phyloP scores from a whole-genome alignment of 2,113 vertebrate species.

The Perca flavescens region DNA sequence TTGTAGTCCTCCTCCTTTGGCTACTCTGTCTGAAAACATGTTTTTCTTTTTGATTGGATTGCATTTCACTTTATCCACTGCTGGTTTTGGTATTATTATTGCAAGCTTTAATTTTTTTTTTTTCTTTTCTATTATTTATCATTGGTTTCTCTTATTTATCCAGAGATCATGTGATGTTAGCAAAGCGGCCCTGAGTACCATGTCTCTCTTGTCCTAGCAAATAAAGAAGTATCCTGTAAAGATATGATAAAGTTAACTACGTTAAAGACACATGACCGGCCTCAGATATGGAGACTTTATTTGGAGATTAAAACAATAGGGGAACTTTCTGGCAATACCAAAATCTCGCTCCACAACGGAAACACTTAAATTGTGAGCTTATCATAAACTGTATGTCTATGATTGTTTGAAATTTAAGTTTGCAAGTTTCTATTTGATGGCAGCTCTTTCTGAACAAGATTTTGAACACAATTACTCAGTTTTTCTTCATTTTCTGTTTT shows the following conservation, averaged over 20 bases:
- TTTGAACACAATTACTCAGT: neutral
- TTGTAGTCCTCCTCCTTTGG: neutral
- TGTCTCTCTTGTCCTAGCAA: neutral
- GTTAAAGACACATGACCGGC: constrained; percentile 7
- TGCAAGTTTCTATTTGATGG: constrained; percentile 14
- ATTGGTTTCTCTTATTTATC: neutral
- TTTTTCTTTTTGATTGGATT: constrained; percentile 33
- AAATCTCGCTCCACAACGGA: constrained; percentile 40
- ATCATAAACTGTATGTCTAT: constrained; percentile 10
- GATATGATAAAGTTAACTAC: neutral
- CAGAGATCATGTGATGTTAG: neutral
- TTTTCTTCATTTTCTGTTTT: constrained; percentile 28
- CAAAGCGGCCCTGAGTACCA: neutral
- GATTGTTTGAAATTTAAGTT: constrained; percentile 35
- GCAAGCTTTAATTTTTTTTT: constrained; percentile 63
- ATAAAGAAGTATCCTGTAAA: neutral
- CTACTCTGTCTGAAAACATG: constrained; percentile 2
- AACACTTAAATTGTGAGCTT: constrained; percentile 13
- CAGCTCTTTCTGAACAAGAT: constrained; percentile 20
- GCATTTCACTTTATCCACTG: constrained; percentile 48
- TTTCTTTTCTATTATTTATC: constrained; percentile 4
- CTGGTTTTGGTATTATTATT: constrained; percentile 38
- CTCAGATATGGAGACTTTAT: constrained; percentile 8
- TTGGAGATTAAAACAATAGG: constrained; percentile 2
- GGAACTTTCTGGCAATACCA: constrained; percentile 48